phyloP scores from a whole-genome alignment of 2,888 invertebrate genomes.

The Melanchra persicariae region DNA sequence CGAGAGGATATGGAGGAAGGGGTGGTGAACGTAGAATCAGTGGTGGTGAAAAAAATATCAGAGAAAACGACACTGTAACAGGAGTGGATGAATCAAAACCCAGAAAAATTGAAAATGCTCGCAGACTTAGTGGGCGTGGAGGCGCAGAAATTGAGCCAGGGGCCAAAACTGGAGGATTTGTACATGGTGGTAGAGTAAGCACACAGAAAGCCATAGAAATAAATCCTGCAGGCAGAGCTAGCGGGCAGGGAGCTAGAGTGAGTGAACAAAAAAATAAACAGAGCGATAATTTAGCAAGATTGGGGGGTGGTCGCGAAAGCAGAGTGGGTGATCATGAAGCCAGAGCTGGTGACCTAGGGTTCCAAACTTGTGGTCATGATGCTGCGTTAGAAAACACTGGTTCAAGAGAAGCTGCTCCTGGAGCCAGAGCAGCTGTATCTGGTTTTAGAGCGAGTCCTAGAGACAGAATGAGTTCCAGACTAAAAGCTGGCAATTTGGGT shows the following conservation, averaged over 20 bases:
- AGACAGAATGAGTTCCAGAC: conserved; percentile 7
- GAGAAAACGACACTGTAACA: background rate
- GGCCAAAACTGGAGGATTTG: background rate
- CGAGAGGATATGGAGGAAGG: background rate
- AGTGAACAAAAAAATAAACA: conserved; percentile 14
- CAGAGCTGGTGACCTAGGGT: conserved; percentile 15
- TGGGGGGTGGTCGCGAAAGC: background rate
- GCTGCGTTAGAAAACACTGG: background rate
- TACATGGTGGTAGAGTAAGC: background rate
- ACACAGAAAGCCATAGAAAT: conserved; percentile 7
- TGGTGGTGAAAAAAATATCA: background rate
- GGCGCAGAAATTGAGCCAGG: background rate
- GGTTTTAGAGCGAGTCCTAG: conserved; percentile 1
- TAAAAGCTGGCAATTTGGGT: conserved; percentile 1
- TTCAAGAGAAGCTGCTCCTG: background rate
- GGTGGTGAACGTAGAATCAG: background rate
- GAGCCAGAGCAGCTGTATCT: background rate
- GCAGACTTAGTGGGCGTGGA: background rate
- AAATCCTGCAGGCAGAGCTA: background rate
- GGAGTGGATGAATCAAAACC: background rate
- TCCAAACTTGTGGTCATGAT: background rate
- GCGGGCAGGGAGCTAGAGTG: conserved; percentile 4
- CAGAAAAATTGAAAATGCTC: conserved; percentile 4
- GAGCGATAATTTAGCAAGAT: conserved; percentile 9
- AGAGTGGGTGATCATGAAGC: conserved; percentile 22